Evolutionary conservation across 2,797 vertebrate species (phyloP), one percentile per base, ranked within the genome.

Genomic region (Remorina albescens): DNA sequence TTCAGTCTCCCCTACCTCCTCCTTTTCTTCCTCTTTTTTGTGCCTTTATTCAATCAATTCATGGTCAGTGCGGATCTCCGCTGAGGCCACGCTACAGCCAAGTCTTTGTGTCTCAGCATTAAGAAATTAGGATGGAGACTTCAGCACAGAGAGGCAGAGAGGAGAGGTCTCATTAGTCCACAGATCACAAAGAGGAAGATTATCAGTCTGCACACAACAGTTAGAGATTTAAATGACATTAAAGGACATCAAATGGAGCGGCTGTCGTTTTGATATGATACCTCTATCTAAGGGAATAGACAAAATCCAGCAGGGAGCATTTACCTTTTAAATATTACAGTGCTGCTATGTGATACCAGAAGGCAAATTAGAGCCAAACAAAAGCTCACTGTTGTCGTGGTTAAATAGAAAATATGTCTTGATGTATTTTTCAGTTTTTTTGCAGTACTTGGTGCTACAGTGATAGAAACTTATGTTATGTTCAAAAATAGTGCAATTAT

Each of bases 21-120:
- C 42, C 9, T 3, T 32, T 60, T 19, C 37, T 8, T 18, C 21
- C 19, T 28, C 51, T 61, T 77, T 30, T 61, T 37, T 51, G 18
- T 41, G 28, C 90, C 88, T 97, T 96, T 96, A 97, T 97, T 97
- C 95, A 96, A 95, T 96, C 95, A 96, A 97, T 96, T 96, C 94
- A 95, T 95, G 95, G 95, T 94, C 92, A 95, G 94, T 91, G 95
- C 89, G 94, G 95, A 88, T 93, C 94, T 95, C 94, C 95, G 90
- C 96, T 90, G 95, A 95, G 95, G 95, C 96, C 96, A 95, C 96
- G 93, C 95, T 95, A 95, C 93, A 94, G 96, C 96, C 95, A 95
- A 95, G 95, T 94, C 94, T 96, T 93, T 97, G 96, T 96, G 96
- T 96, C 96, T 94, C 95, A 95, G 95, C 95, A 95, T 96, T 95